phyloP scores from a whole-genome alignment of 2,888 invertebrate genomes.

The Emmelina monodactyla region DNA sequence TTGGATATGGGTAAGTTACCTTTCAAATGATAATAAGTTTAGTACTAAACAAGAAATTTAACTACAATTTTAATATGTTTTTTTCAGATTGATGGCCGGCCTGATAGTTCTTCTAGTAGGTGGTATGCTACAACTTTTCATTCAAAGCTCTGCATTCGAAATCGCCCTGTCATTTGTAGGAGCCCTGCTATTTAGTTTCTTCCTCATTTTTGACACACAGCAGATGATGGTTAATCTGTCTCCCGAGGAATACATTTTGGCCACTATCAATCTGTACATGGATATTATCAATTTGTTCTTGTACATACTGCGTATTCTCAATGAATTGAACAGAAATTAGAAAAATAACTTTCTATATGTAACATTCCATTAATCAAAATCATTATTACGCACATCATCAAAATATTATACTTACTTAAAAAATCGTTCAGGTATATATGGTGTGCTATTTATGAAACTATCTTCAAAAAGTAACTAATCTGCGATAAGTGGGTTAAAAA shows the following conservation, averaged over 20 bases:
- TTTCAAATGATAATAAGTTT: not conserved
- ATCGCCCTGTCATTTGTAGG: conserved; percentile 76
- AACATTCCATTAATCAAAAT: too few species aligned
- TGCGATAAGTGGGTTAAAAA: too few species aligned
- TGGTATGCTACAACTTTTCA: conserved; percentile 76
- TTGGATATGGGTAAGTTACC: conserved; percentile 75
- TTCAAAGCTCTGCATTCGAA: conserved; percentile 76
- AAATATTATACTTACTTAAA: too few species aligned
- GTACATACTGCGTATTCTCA: conserved; percentile 78
- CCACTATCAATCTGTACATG: conserved; percentile 85
- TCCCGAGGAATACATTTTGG: conserved; percentile 88
- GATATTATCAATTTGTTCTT: conserved; percentile 88
- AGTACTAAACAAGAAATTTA: not conserved
- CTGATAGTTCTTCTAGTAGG: conserved; percentile 74
- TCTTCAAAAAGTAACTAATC: too few species aligned
- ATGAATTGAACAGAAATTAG: conserved; percentile 65
- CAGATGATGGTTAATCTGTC: conserved; percentile 82
- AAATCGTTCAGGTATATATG: too few species aligned
- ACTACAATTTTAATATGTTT: not conserved
- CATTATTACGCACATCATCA: not conserved
- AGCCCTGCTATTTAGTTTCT: conserved; percentile 78
- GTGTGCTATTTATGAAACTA: too few species aligned
- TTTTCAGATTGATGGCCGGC: conserved; percentile 70
- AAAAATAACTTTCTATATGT: too few species aligned
- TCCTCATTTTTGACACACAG: conserved; percentile 86